A percentile compares a stretch with the other conserved stretches of the same genome.
phyloP scores from a whole-genome alignment of 2,888 invertebrate genomes.

The Patella ulyssiponensis region DNA sequence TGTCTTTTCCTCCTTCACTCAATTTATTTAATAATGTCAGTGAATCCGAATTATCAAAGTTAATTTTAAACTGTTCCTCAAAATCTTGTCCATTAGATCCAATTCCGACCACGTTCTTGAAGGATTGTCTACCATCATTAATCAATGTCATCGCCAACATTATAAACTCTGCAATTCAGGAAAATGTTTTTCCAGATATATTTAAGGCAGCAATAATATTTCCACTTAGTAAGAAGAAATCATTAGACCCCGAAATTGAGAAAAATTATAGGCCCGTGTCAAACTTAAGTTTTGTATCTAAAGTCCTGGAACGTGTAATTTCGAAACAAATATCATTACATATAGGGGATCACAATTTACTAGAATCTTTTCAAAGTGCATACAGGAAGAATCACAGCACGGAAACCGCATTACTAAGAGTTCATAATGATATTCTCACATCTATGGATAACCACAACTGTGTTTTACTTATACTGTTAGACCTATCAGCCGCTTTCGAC shows the following conservation, averaged over 20 bases:
- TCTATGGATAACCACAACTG: not conserved
- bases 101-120: not conserved
- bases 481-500: not conserved
- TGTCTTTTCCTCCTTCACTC: not conserved
- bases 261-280: not conserved
- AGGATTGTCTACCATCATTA: not conserved
- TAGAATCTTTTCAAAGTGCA: not conserved
- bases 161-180: not conserved
- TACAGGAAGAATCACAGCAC: not conserved
- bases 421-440: not conserved
- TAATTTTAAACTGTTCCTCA: not conserved
- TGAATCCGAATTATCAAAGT: not conserved
- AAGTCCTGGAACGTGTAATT: not conserved
- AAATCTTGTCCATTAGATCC: not conserved
- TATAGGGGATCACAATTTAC: not conserved
- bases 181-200: not conserved
- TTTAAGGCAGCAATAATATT: not conserved
- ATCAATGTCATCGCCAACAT: not conserved
- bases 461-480: not conserved
- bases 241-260: not conserved
- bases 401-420: not conserved
- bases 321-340: not conserved
- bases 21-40: not conserved
- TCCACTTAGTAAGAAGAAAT: not conserved
- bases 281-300: not conserved